Conservation (phyloP, 1,140 invertebrate species). For the Brachionus manjavacas region DNA sequence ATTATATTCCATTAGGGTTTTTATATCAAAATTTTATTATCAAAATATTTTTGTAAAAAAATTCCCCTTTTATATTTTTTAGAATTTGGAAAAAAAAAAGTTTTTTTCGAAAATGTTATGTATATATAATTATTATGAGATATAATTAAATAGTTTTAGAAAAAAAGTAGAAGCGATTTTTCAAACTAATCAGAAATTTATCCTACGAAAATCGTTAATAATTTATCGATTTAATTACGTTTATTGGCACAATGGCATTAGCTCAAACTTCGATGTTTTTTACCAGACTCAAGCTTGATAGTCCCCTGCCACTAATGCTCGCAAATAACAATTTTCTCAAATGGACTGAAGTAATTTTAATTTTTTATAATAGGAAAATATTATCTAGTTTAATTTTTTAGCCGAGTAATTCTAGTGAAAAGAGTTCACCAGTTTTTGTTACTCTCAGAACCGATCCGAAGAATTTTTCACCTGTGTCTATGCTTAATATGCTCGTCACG, state of each 20-base stretch:
- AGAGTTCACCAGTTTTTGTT: neutral
- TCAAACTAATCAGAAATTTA: neutral
- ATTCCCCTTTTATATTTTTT: neutral
- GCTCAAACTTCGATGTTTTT: conserved; percentile 16
- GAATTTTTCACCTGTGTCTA: too few species aligned
- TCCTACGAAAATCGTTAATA: neutral
- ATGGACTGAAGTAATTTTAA: conserved; percentile 8
- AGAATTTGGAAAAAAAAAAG: neutral
- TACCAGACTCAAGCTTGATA: neutral
- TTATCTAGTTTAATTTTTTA: neutral
- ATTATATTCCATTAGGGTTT: neutral
- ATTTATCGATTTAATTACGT: neutral
- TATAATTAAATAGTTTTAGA: conserved; percentile 1
- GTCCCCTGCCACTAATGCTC: neutral
- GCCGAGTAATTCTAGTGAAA: neutral
- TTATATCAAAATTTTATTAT: neutral
- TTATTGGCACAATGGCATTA: neutral
- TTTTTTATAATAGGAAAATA: neutral
- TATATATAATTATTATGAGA: conserved; percentile 1
- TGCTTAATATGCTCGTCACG: too few species aligned
- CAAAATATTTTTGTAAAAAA: neutral
- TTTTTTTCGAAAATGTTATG: neutral
- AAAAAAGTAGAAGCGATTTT: neutral
- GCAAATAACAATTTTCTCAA: neutral
- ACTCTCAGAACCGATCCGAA: neutral